Evolutionary conservation across 2,888 invertebrate genomes (phyloP).

Genomic region (Melanostoma mellinum): DNA sequence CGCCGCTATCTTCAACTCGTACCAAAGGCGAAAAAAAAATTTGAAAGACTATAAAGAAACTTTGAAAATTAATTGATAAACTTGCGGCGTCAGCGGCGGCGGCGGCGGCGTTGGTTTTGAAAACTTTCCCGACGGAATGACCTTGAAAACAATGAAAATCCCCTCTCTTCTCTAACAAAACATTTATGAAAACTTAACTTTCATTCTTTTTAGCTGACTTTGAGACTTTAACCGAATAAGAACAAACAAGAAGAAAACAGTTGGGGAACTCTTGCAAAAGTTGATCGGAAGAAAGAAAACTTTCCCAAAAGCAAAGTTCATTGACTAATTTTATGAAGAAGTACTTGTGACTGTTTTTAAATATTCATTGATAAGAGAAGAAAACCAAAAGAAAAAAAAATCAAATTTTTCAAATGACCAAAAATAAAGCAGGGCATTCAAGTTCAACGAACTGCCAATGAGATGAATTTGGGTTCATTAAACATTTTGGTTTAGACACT

Average conservation of each 20-base stretch:
- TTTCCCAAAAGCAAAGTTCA: slow-evolving; percentile 10
- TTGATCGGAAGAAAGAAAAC: slow-evolving; percentile 18
- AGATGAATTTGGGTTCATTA: too few relatives aligned
- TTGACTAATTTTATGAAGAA: slow-evolving; percentile 9
- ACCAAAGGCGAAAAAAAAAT: slow-evolving; percentile 29
- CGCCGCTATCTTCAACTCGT: not conserved
- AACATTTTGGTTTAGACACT: too few relatives aligned
- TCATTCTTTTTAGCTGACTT: slow-evolving; percentile 41
- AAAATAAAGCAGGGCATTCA: too few relatives aligned
- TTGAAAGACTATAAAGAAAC: slow-evolving; percentile 28
- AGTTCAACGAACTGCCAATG: too few relatives aligned
- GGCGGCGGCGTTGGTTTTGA: not conserved
- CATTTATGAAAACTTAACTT: slow-evolving; percentile 28
- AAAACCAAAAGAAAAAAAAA: too few relatives aligned
- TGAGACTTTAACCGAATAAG: slow-evolving; percentile 33
- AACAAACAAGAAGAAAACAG: slow-evolving; percentile 16
- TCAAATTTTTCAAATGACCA: too few relatives aligned
- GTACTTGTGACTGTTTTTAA: slow-evolving; percentile 4
- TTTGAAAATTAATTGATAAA: slow-evolving; percentile 68
- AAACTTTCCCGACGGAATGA: slow-evolving; percentile 60
- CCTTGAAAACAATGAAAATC: slow-evolving; percentile 48
- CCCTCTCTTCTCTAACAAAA: slow-evolving; percentile 14
- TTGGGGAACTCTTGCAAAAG: slow-evolving; percentile 39
- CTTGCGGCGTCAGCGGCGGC: slow-evolving; percentile 31
- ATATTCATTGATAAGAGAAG: too few relatives aligned